A percentile compares a stretch with the other conserved stretches of the same genome.
Conservation (phyloP, 2,888 invertebrate genomes). For the Melieria crassipennis region DNA sequence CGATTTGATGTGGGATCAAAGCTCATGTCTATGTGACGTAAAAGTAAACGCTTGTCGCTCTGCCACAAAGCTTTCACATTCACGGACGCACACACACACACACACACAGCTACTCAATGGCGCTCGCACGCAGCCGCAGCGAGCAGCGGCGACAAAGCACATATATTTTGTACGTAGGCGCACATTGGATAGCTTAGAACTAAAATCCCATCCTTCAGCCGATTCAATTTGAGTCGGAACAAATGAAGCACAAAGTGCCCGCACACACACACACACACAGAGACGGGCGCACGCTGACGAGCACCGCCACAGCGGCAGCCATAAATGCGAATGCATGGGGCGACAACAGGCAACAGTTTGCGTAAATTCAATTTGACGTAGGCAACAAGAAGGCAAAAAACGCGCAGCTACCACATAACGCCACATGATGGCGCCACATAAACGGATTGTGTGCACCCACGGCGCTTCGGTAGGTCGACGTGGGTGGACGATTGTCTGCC, state of each 20-base stretch:
- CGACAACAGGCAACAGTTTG: conserved; percentile 19
- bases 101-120: background rate
- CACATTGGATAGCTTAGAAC: background rate
- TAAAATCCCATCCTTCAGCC: conserved; percentile 4
- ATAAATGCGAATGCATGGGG: background rate
- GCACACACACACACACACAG: background rate
- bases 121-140: background rate
- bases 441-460: conserved; percentile 9
- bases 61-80: background rate
- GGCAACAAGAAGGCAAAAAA: background rate
- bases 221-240: conserved; percentile 14
- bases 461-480: background rate
- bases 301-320: background rate
- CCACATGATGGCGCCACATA: conserved; percentile 31
- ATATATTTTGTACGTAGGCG: background rate
- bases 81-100: background rate
- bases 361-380: conserved; percentile 27
- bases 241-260: background rate
- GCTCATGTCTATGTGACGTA: background rate
- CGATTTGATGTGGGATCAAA: conserved; percentile 12
- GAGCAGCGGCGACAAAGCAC: background rate
- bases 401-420: conserved; percentile 23
- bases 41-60: background rate
- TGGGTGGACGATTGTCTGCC: conserved; percentile 10
- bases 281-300: background rate